Evolutionary conservation across 2,797 vertebrate genomes (phyloP).

Genomic region (Pseudomugil gertrudae): DNA sequence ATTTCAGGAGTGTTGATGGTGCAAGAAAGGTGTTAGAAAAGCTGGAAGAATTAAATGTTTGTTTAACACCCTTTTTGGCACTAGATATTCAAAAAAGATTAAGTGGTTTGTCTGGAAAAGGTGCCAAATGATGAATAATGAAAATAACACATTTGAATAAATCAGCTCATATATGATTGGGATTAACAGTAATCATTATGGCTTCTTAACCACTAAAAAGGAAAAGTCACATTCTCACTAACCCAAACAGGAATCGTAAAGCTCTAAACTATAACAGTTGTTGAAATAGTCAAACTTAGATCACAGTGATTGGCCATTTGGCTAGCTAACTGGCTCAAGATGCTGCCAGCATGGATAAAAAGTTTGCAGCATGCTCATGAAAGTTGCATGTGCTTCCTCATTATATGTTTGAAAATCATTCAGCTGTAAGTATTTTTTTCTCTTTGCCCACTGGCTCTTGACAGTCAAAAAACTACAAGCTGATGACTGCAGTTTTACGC

Average conservation of each 20-base stretch:
- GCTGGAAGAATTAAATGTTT: neutral
- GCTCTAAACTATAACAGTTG: too few species aligned
- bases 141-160: neutral
- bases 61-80: neutral
- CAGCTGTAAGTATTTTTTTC: neutral
- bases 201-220: neutral
- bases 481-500: conserved; percentile 48
- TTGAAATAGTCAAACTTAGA: neutral
- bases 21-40: neutral
- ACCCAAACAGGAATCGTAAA: neutral
- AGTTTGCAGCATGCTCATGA: neutral
- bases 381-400: conserved; percentile 5
- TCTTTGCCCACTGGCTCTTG: neutral
- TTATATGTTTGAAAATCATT: conserved; percentile 38
- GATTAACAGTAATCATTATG: neutral
- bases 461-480: conserved; percentile 31
- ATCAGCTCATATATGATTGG: neutral
- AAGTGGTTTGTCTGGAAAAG: neutral
- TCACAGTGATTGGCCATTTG: neutral
- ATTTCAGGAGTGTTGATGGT: neutral
- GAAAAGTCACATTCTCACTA: neutral
- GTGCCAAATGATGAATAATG: neutral
- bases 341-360: neutral
- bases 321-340: neutral
- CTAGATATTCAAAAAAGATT: neutral